Conservation (phyloP, 1,140 invertebrate genomes). For the Sarcophaga bullata region DNA sequence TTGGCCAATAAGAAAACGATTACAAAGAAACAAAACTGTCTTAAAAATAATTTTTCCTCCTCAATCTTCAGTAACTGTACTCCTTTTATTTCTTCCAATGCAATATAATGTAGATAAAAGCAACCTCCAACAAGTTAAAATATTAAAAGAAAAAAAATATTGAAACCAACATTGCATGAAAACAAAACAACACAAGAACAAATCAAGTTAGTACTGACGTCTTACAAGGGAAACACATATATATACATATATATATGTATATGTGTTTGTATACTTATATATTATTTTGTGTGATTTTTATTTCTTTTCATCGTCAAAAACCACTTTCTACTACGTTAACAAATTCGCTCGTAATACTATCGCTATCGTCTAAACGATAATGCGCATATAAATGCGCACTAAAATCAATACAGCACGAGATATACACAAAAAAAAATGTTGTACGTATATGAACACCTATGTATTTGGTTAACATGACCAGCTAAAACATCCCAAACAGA, state of each 20-base stretch:
- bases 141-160: not conserved
- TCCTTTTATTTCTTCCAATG: too few relatives aligned
- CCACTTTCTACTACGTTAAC: slow-evolving; percentile 46
- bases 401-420: slow-evolving; percentile 43
- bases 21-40: not conserved
- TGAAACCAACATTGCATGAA: not conserved
- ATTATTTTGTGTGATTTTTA: slow-evolving; percentile 8
- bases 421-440: slow-evolving; percentile 15
- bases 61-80: not conserved
- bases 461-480: not conserved
- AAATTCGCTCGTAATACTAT: slow-evolving; percentile 46
- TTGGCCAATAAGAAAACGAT: slow-evolving; percentile 36
- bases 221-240: not conserved
- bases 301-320: slow-evolving; percentile 39
- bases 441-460: not conserved
- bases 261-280: not conserved
- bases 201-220: not conserved
- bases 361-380: slow-evolving; percentile 46
- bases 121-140: slow-evolving; percentile 30
- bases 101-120: too few relatives aligned
- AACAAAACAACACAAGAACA: not conserved
- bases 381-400: slow-evolving; percentile 44
- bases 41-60: not conserved
- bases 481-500: not conserved
- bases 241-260: too few relatives aligned